phyloP scores from a whole-genome alignment of 2,113 vertebrate species.

The Ctenodactylus gundi region DNA sequence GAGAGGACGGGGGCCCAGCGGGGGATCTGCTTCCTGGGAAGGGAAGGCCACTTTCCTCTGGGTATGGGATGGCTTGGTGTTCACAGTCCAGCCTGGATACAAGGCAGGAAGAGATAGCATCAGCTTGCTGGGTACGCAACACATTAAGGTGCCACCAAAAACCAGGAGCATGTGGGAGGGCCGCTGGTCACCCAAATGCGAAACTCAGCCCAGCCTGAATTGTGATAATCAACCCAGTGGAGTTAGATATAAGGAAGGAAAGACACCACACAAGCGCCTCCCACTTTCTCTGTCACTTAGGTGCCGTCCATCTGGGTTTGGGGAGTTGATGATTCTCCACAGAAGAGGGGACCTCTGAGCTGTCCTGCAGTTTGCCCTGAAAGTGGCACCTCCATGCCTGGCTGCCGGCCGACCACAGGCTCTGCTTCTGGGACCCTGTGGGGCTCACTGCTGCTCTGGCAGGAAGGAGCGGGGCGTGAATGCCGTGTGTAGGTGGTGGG shows the following conservation, averaged over 20 bases:
- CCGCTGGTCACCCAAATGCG: background rate
- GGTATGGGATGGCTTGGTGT: background rate
- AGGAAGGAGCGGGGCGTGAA: background rate
- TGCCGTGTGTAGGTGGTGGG: background rate
- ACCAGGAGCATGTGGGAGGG: background rate
- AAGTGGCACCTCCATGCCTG: rapidly evolving
- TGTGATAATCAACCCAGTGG: background rate
- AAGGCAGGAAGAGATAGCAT: background rate
- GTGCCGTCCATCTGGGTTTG: too few relatives aligned
- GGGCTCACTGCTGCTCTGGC: background rate
- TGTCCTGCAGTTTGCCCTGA: background rate
- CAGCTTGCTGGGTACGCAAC: background rate
- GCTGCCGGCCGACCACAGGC: rapidly evolving
- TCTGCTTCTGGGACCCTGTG: rapidly evolving
- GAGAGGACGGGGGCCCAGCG: background rate
- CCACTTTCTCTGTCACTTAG: background rate
- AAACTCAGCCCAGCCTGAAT: background rate
- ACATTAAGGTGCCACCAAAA: background rate
- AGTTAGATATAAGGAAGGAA: constrained; percentile 49
- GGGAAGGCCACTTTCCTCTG: background rate
- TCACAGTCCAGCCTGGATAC: background rate
- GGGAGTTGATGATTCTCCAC: background rate
- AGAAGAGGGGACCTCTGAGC: background rate
- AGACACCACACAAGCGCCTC: background rate
- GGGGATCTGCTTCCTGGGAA: background rate